A percentile compares a stretch with the other conserved stretches of the same genome.
Evolutionary conservation across 2,888 invertebrate species (phyloP).

Genomic region (Charanyca ferruginea): DNA sequence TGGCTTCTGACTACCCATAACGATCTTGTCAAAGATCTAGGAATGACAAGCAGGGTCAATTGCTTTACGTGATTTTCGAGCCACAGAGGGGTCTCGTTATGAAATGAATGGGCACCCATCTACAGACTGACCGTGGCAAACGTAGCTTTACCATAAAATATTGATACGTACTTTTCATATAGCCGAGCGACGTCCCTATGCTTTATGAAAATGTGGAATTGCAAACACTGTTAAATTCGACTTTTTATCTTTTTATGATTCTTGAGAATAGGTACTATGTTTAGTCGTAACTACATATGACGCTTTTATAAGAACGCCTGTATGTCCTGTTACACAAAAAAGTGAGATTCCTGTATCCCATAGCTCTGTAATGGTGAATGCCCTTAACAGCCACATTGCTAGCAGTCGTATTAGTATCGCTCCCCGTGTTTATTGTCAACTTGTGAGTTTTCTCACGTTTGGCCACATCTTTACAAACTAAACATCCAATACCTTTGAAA

Average conservation of each 20-base stretch:
- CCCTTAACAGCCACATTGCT: conserved; percentile 13
- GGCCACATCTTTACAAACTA: conserved; percentile 22
- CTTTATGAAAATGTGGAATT: background rate
- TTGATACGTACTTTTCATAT: too few species aligned
- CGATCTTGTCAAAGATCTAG: too few species aligned
- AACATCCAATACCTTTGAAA: conserved; percentile 35
- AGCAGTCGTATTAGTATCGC: conserved; percentile 14
- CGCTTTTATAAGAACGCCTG: background rate
- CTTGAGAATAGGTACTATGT: too few species aligned
- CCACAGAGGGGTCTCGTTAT: too few species aligned
- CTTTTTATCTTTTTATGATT: too few species aligned
- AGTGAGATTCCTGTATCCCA: background rate
- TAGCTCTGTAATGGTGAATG: conserved; percentile 17
- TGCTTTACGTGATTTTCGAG: too few species aligned
- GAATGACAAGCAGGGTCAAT: too few species aligned
- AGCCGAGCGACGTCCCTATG: too few species aligned
- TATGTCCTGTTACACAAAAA: conserved; percentile 12
- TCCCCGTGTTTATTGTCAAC: conserved; percentile 37
- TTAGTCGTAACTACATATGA: background rate
- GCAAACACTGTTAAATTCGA: background rate
- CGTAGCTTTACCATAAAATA: too few species aligned
- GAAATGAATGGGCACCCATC: too few species aligned
- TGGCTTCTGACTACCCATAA: too few species aligned
- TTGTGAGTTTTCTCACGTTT: conserved; percentile 56
- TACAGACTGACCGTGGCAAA: too few species aligned